Conservation (phyloP, 1,140 invertebrate genomes). For the Acromyrmex charruanus region DNA sequence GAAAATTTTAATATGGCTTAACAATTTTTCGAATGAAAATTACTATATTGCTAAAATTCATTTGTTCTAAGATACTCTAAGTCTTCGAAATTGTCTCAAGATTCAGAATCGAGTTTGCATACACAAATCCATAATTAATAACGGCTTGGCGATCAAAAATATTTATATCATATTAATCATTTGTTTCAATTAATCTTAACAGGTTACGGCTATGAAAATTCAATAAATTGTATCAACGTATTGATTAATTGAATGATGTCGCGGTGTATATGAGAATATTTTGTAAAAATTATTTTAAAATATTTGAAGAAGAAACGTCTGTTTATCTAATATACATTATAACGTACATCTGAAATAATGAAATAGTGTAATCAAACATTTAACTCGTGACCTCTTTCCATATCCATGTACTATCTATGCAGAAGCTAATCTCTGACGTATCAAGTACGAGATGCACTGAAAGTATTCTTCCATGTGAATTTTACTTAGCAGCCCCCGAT, state of each 20-base stretch:
- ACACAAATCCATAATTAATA: no score
- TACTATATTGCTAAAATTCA: background rate
- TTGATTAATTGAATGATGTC: conserved; percentile 8
- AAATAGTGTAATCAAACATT: conserved; percentile 29
- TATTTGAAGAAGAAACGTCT: background rate
- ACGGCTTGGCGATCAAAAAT: background rate
- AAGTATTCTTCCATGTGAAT: conserved; percentile 35
- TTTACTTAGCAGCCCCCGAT: conserved; percentile 13
- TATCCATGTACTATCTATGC: conserved; percentile 34
- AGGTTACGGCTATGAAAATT: background rate
- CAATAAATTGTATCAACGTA: background rate
- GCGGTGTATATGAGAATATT: background rate
- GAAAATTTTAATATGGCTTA: background rate
- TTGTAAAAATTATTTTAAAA: background rate
- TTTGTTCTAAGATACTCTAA: background rate
- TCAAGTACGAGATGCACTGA: conserved; percentile 26
- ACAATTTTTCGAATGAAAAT: background rate
- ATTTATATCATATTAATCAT: background rate
- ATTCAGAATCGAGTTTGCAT: background rate
- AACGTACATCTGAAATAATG: background rate
- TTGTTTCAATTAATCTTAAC: conserved; percentile 1
- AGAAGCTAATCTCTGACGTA: conserved; percentile 3
- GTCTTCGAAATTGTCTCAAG: background rate
- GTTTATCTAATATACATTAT: background rate
- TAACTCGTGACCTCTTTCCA: conserved; percentile 24